Evolutionary conservation across 2,113 vertebrate species (phyloP), one percentile per base, ranked within the genome.

Genomic region (Carlito syrichta): DNA sequence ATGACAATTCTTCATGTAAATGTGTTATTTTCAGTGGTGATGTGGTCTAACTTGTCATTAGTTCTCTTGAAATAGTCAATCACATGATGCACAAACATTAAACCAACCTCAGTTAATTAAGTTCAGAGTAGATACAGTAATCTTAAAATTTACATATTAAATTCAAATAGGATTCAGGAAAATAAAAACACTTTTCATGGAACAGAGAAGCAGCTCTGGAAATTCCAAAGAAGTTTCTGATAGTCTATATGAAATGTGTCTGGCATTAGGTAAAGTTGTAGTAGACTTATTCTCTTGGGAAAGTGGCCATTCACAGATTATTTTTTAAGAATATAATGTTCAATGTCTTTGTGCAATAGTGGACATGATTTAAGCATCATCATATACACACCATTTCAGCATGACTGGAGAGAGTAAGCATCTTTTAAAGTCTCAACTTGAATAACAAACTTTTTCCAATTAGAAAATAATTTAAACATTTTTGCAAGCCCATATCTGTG

Each of bases 391-490:
- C 50, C 40, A 76, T 56, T 94, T n/a, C 89, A 82, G 25, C 62
- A 69, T 40, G 58, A 35, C 35, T 69, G 71, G n/a, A 40, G 52
- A 94, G 38, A 45, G 52, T 13, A 76, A 79, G 66, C 35, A 82
- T 43, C 52, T 38, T 96, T 89, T 40, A 79, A 93, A 89, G 84
- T 79, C 77, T 66, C 27, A 69, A 69, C 40, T 73, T 85, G 63
- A 82, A 16, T 68, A 1, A 8, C 79, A 38, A 66, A 96, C 45
- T 30, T 62, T 83, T 91, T 91, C 8, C 77, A 62, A 73, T 82
- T 90, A 93, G 68, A 95, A 96, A 87, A 92, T 54, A 89, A 91
- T 86, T 82, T 86, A 94, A 71, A 90, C 9, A 40, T 89, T 40
- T 71, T 92, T 94, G 27, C 22, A 66, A 32, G 40, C 84, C 13